phyloP scores from a whole-genome alignment of 2,888 invertebrate genomes.

The Xestoiulus laeticollis region DNA sequence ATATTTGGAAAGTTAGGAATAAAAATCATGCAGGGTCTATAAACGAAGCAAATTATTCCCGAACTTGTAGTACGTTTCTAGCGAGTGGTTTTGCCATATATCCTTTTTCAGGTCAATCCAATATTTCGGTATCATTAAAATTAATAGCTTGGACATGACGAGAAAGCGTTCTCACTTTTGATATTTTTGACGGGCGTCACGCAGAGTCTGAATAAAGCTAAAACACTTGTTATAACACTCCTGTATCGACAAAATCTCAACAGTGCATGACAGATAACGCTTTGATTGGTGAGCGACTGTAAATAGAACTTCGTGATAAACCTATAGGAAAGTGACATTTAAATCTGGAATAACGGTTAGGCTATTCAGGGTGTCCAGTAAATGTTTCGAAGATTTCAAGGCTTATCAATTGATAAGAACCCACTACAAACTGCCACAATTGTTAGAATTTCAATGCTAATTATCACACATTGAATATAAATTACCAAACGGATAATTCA shows the following conservation, averaged over 20 bases:
- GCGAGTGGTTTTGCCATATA: background rate
- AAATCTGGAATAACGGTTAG: too few relatives aligned
- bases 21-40: background rate
- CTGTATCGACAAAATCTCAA: background rate
- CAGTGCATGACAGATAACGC: background rate
- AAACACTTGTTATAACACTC: background rate
- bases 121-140: background rate
- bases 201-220: background rate
- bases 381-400: too few relatives aligned
- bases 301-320: too few relatives aligned
- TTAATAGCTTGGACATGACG: background rate
- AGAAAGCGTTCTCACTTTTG: background rate
- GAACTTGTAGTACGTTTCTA: background rate
- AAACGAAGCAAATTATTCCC: constrained; percentile 23
- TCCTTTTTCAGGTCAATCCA: background rate
- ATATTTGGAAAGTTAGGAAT: background rate
- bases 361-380: too few relatives aligned
- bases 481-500: too few relatives aligned
- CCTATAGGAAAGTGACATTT: too few relatives aligned
- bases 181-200: background rate
- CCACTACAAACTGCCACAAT: too few relatives aligned
- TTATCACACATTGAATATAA: too few relatives aligned
- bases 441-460: too few relatives aligned
- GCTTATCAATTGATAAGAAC: too few relatives aligned
- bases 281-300: too few relatives aligned